Evolutionary conservation across 2,797 vertebrate species (phyloP).

Genomic region (Hypotaenidia okinawae): DNA sequence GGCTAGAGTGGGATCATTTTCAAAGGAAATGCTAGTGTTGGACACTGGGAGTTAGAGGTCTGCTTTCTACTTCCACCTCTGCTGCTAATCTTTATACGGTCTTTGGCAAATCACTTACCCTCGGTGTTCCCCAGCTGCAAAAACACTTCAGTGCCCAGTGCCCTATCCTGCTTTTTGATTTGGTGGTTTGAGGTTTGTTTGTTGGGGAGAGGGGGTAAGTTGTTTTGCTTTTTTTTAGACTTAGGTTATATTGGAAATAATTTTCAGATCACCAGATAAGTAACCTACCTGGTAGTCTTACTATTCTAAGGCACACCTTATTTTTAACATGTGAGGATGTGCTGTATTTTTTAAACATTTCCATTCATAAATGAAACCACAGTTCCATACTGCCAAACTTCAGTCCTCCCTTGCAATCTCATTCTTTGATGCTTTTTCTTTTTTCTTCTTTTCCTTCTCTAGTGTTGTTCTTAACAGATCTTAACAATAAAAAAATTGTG

Average conservation of each 20-base stretch:
- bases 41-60: neutral
- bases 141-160: neutral
- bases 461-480: neutral
- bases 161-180: neutral
- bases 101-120: conserved; percentile 26
- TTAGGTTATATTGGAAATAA: neutral
- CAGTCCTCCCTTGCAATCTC: neutral
- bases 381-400: neutral
- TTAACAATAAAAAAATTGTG: neutral
- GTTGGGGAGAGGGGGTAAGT: no score
- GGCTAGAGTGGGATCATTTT: neutral
- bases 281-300: neutral
- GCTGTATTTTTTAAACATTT: conserved; percentile 15
- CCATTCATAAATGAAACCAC: neutral
- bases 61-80: neutral
- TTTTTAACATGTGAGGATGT: neutral
- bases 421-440: neutral
- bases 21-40: neutral
- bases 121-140: neutral
- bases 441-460: rapidly evolving
- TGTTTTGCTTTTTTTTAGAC: neutral
- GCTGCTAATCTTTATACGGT: neutral
- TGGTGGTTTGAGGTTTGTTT: no score
- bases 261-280: neutral
- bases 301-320: neutral